Evolutionary conservation across 2,888 invertebrate species (phyloP).

Genomic region (Panzeria rudis): DNA sequence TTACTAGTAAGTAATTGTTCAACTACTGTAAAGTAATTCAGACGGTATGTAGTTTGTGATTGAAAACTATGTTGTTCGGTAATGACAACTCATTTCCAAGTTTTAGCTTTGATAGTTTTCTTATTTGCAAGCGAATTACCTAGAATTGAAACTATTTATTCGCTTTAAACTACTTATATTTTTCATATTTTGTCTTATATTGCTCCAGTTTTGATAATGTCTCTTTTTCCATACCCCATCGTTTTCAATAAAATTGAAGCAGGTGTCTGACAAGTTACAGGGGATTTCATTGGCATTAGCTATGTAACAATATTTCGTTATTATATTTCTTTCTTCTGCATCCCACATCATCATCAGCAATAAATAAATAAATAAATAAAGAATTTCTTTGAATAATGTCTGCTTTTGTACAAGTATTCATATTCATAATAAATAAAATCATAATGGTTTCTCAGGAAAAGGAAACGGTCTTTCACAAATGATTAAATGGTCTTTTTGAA

Average conservation of each 20-base stretch:
- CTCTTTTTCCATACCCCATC: background rate
- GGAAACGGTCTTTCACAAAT: background rate
- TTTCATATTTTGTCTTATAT: background rate
- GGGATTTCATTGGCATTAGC: conserved; percentile 61
- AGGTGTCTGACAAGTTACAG: conserved; percentile 63
- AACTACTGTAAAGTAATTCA: too few species aligned
- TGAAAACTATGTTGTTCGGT: too few species aligned
- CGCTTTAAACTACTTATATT: background rate
- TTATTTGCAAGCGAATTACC: too few species aligned
- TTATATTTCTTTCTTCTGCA: background rate
- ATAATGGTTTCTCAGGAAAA: background rate
- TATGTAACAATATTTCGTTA: conserved; percentile 42
- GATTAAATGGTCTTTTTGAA: conserved; percentile 22
- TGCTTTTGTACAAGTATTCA: background rate
- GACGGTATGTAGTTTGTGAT: too few species aligned
- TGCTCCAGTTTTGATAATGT: background rate
- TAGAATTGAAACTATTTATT: background rate
- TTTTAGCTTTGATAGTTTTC: too few species aligned
- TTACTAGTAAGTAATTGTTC: too few species aligned
- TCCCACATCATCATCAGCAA: background rate
- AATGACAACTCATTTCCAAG: too few species aligned
- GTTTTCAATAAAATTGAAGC: conserved; percentile 34
- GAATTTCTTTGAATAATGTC: conserved; percentile 22
- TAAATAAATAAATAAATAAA: conserved; percentile 8
- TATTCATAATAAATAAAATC: conserved; percentile 20